Conservation (phyloP, 2,113 vertebrate species). For the Peromyscus californicus region DNA sequence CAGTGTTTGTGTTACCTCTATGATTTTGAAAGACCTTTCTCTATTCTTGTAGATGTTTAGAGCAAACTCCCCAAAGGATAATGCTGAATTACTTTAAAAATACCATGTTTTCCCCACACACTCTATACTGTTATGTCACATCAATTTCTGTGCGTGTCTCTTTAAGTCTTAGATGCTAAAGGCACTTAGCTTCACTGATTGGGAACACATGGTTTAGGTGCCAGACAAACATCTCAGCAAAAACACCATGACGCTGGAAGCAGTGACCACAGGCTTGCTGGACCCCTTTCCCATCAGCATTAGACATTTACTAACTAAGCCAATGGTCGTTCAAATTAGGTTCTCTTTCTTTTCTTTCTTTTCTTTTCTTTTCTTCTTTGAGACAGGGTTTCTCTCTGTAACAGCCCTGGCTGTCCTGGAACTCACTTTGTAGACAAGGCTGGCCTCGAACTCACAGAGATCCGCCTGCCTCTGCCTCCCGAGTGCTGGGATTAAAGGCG, state of each 20-base stretch:
- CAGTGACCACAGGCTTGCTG: neutral
- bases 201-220: neutral
- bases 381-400: neutral
- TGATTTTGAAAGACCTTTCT: neutral
- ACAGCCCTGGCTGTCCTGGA: neutral
- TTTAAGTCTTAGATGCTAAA: neutral
- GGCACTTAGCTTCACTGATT: neutral
- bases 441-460: neutral
- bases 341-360: neutral
- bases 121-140: neutral
- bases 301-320: neutral
- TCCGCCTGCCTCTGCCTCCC: neutral
- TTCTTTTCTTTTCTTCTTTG: neutral
- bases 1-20: neutral
- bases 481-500: neutral
- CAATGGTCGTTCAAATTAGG: neutral
- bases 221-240: neutral
- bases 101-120: neutral
- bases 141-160: neutral
- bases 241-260: neutral
- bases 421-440: neutral
- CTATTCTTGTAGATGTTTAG: constrained; percentile 37
- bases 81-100: constrained; percentile 29
- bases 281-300: neutral
- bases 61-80: neutral